Percentiles rank a stretch among this genome's conserved stretches.
These are phyloP conservation scores for Synergus gifuensis DNA, from an alignment of 2,888 invertebrate species.

Conservation along the genomic window DNA sequence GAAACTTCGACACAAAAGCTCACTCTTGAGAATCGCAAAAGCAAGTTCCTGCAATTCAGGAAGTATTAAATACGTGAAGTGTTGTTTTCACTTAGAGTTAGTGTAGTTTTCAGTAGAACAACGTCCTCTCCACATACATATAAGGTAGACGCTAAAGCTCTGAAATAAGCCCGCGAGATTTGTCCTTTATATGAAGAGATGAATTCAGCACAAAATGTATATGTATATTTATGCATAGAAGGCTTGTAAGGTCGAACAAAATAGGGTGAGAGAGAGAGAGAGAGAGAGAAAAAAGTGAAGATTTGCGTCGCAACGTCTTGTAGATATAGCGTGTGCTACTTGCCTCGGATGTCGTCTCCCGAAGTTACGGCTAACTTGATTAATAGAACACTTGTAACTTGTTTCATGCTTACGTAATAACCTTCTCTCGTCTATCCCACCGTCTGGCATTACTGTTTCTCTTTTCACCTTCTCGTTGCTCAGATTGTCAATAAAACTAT, in stretches of 20 bases:
- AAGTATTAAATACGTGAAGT: background rate
- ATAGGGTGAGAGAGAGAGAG: conserved; percentile 13
- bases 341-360: conserved; percentile 52
- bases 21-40: no score
- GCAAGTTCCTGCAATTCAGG: background rate
- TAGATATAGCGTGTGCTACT: conserved; percentile 41
- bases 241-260: conserved; percentile 38
- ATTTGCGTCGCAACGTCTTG: conserved; percentile 39
- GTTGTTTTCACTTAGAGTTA: conserved; percentile 3
- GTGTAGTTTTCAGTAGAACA: background rate
- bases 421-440: conserved; percentile 49
- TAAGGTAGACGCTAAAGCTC: background rate
- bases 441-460: conserved; percentile 43
- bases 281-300: conserved; percentile 14
- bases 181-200: conserved; percentile 50
- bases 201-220: conserved; percentile 60
- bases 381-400: conserved; percentile 71
- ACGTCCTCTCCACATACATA: background rate
- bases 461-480: conserved; percentile 47
- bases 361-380: conserved; percentile 71
- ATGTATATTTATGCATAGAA: conserved; percentile 49
- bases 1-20: no score
- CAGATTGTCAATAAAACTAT: conserved; percentile 56
- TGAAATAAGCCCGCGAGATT: conserved; percentile 3
- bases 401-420: conserved; percentile 71